Base-by-base conservation (phyloP, 2,113 vertebrate genomes). In the Benitochromis conjunctus region DNA sequence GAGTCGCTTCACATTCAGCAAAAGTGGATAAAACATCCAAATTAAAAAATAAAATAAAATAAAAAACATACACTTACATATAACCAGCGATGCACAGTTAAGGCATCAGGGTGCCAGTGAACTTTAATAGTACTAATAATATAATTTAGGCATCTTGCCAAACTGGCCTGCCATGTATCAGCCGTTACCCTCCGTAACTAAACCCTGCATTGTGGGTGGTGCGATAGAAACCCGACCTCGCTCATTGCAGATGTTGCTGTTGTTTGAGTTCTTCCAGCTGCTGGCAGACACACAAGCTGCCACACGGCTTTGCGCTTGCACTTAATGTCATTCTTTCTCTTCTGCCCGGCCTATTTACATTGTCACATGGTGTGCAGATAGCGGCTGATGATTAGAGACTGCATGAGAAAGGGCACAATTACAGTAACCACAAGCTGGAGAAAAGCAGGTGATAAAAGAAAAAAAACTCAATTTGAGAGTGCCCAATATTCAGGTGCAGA, bases 221-320 rank as follows among this genome's bases (percentile, higher is more conserved):
- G 89, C 34, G 79, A 74, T 16, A 60, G 90, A 88, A 92, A 89
- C 83, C 53, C 48, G 87, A 93, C 56, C 88, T 76, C 11, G 11
- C 84, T 90, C 41, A 36, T 79, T 71, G 69, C 85, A 94, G 94
- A 92, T 92, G 88, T 88, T 91, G 57, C 83, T 79, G 86, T 79
- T 92, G 91, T 91, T 77, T 87, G 89, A 90, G 89, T 58, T 89
- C n/a, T 71, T 88, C 78, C 92, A 93, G 92, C 92, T 94, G 92
- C 82, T 89, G n/a, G 5, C 55, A 77, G 56, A 87, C 83, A 79
- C 64, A 80, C 69, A 55, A 16, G 46, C 81, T 69, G 76, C 79
- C 86, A 66, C 66, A 69, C 76, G 69, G 55, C 66, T 56, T 36
- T 26, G 56, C 29, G 21, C 88, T 79, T 34, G 83, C 85, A 78